Percentiles rank a stretch among this genome's conserved stretches.
Evolutionary conservation across 2,113 vertebrate species (phyloP).

Genomic region (Cyphotilapia sp.): DNA sequence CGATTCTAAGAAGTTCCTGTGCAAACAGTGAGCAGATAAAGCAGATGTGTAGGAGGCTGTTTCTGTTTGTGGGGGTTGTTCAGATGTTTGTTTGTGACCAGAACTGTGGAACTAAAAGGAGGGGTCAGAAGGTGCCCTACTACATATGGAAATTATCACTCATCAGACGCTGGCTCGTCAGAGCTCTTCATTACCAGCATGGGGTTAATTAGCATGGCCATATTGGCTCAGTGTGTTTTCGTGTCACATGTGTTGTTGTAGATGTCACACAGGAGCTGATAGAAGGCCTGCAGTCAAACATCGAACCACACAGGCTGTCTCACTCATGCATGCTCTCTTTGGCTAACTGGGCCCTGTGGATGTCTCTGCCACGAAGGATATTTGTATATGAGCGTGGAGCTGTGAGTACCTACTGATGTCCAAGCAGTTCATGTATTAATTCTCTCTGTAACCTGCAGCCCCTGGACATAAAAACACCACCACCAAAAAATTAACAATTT

Average conservation of each 20-base stretch:
- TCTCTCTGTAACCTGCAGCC: neutral
- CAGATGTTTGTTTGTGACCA: neutral
- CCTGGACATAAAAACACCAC: neutral
- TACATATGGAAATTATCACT: constrained; percentile 63
- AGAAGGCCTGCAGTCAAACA: constrained; percentile 51
- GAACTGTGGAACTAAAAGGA: neutral
- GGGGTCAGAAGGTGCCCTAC: constrained; percentile 37
- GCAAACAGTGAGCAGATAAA: neutral
- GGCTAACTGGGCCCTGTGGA: constrained; percentile 63
- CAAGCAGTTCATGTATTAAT: neutral
- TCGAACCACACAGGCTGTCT: constrained; percentile 41
- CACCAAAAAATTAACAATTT: neutral
- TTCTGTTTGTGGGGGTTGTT: neutral
- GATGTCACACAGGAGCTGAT: constrained; percentile 46
- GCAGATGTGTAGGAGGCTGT: neutral
- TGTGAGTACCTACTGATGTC: constrained; percentile 4
- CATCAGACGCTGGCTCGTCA: constrained; percentile 65
- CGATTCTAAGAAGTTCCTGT: neutral
- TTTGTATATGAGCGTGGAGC: constrained; percentile 43
- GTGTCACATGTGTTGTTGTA: constrained; percentile 38
- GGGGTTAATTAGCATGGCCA: constrained; percentile 75
- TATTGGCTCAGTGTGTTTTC: constrained; percentile 25
- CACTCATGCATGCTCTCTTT: neutral
- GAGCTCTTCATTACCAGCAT: constrained; percentile 78
- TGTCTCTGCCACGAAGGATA: constrained; percentile 42